A percentile compares a stretch with the other conserved stretches of the same genome.
Conservation (phyloP, 2,113 vertebrate species). For the Eolophus roseicapilla region DNA sequence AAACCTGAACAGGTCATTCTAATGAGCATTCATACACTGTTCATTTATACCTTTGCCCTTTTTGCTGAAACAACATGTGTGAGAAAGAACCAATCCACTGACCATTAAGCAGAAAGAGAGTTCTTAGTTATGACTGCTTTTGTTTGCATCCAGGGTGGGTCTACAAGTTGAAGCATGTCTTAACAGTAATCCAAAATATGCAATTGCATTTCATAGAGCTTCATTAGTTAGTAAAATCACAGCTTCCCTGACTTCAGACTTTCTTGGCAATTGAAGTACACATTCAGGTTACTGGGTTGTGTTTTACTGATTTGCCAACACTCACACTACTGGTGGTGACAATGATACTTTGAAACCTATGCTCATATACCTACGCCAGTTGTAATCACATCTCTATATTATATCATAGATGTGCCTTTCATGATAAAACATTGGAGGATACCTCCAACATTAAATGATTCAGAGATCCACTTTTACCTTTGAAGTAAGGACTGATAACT, state of each 20-base stretch:
- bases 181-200: background rate
- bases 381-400: background rate
- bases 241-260: background rate
- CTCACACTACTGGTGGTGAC: background rate
- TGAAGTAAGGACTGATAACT: background rate
- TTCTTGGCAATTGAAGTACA: background rate
- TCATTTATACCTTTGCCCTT: background rate
- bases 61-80: background rate
- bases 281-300: background rate
- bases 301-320: background rate
- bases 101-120: background rate
- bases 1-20: background rate
- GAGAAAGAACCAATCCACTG: background rate
- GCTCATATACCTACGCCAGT: background rate
- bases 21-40: background rate
- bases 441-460: background rate
- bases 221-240: background rate
- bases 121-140: background rate
- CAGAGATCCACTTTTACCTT: background rate
- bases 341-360: background rate
- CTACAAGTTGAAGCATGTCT: background rate
- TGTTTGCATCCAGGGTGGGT: background rate
- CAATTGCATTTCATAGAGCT: background rate
- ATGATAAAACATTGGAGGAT: background rate
- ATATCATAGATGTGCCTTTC: background rate